Conservation (phyloP, 2,113 vertebrate genomes). For the Antennarius striatus region DNA sequence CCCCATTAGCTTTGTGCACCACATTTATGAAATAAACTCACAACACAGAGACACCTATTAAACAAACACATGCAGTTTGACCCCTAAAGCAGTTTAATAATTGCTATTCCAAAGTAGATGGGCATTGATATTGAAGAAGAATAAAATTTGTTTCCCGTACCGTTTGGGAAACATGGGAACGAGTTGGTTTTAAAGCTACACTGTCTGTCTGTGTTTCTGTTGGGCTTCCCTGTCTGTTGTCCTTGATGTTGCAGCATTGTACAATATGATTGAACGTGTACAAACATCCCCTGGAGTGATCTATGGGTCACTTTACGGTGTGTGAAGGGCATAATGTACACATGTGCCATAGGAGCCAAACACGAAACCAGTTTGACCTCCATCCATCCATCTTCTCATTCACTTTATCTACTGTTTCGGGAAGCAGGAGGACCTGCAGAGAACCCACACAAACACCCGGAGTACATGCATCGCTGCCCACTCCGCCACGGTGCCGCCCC, state of each 20-base stretch:
- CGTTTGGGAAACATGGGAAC: conserved; percentile 26
- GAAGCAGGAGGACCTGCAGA: too few relatives aligned
- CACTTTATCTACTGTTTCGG: too few relatives aligned
- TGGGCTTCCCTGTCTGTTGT: conserved; percentile 16
- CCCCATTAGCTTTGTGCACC: neutral
- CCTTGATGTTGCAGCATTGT: conserved; percentile 35
- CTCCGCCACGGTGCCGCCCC: too few relatives aligned
- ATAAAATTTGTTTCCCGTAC: conserved; percentile 48
- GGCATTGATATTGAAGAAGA: conserved; percentile 62
- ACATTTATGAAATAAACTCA: conserved; percentile 20
- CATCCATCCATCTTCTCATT: too few relatives aligned
- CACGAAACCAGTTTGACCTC: too few relatives aligned
- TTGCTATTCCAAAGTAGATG: conserved; percentile 39
- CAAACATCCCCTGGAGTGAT: conserved; percentile 27
- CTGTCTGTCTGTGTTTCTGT: conserved; percentile 16
- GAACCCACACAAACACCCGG: too few relatives aligned
- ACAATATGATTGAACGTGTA: conserved; percentile 29
- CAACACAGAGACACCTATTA: conserved; percentile 16
- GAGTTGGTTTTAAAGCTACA: conserved; percentile 38
- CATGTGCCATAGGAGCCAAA: too few relatives aligned
- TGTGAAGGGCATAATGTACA: neutral
- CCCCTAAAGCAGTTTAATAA: conserved; percentile 45
- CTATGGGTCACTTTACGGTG: conserved; percentile 31
- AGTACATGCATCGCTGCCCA: too few relatives aligned
- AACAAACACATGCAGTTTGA: conserved; percentile 26